Evolutionary conservation across 2,797 vertebrate species (phyloP).

Genomic region (Simalia tracyae): DNA sequence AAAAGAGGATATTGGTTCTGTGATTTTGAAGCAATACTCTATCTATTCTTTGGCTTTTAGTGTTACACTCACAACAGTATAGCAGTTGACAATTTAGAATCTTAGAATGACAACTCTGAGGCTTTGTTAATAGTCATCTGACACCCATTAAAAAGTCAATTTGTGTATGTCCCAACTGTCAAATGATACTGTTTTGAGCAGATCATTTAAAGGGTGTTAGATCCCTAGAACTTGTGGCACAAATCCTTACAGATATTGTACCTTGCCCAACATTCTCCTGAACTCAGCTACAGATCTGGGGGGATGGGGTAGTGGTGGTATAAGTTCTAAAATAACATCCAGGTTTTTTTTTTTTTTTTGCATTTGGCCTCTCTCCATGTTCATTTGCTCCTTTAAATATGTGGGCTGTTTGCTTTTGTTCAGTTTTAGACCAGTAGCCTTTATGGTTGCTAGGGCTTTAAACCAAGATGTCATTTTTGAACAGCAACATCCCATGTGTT

Average conservation of each 20-base stretch:
- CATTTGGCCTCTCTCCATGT: not conserved
- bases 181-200: not conserved
- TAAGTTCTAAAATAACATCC: not conserved
- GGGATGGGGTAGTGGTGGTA: not conserved
- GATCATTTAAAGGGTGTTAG: not conserved
- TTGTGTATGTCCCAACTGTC: not conserved
- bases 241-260: not conserved
- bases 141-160: not conserved
- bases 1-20: not conserved
- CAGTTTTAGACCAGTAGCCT: not conserved
- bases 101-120: not conserved
- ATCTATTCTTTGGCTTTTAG: not conserved
- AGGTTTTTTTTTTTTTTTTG: not conserved
- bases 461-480: not conserved
- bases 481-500: not conserved
- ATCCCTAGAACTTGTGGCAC: not conserved
- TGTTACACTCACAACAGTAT: not conserved
- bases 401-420: not conserved
- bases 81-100: not conserved
- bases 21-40: not conserved
- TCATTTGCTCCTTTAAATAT: not conserved
- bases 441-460: not conserved
- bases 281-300: not conserved
- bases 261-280: not conserved
- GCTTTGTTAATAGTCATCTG: not conserved